phyloP scores from a whole-genome alignment of 2,797 vertebrate species.

The Nannoperca australis region DNA sequence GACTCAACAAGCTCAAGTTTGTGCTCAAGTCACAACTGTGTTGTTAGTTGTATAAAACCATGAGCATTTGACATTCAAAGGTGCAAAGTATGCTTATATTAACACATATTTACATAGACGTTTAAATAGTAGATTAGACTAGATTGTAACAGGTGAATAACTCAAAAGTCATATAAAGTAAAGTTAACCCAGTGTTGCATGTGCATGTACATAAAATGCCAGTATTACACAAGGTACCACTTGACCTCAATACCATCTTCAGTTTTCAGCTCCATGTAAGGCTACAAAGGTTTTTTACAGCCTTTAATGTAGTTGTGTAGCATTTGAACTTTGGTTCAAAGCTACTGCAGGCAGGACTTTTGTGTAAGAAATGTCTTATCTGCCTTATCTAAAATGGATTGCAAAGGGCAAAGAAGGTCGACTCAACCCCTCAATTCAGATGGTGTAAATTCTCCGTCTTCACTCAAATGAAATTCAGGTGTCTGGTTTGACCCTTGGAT shows the following conservation, averaged over 20 bases:
- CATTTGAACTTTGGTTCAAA: slow-evolving; percentile 10
- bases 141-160: neutral
- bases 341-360: slow-evolving; percentile 10
- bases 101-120: neutral
- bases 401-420: slow-evolving; percentile 21
- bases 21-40: neutral
- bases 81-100: neutral
- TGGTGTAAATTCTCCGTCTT: slow-evolving; percentile 8
- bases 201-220: neutral
- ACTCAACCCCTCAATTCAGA: neutral
- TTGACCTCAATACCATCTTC: slow-evolving; percentile 15
- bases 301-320: slow-evolving; percentile 8
- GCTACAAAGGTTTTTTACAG: neutral
- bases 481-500: slow-evolving; percentile 17
- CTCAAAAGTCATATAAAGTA: neutral
- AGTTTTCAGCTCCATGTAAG: slow-evolving; percentile 9
- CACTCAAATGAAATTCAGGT: slow-evolving; percentile 1
- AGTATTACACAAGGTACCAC: neutral
- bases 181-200: too few species aligned
- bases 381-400: slow-evolving; percentile 32
- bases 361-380: neutral
- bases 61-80: neutral
- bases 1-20: neutral
- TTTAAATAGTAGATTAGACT: neutral
- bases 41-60: neutral